Conservation (phyloP, 2,888 invertebrate genomes). For the Ommatoiulus sabulosus region DNA sequence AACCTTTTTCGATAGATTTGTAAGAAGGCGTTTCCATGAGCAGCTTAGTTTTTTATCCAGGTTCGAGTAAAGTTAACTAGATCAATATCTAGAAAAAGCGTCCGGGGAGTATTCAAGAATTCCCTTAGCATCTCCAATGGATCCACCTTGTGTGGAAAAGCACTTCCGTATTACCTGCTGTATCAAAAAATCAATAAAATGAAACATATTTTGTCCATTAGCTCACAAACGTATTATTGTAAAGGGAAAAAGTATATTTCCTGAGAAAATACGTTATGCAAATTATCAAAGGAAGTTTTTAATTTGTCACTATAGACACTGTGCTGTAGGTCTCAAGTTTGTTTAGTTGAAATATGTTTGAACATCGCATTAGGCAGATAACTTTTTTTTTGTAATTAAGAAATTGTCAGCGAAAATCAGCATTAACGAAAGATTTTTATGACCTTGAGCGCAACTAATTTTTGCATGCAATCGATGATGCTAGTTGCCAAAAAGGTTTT, state of each 20-base stretch:
- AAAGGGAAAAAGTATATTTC: background rate
- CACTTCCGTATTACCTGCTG: background rate
- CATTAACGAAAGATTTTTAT: too few species aligned
- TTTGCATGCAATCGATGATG: too few species aligned
- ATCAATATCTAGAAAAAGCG: background rate
- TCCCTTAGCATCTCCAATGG: conserved; percentile 10
- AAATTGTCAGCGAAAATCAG: background rate
- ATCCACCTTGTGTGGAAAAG: background rate
- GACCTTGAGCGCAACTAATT: too few species aligned
- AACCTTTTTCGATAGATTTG: background rate
- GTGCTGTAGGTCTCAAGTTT: background rate
- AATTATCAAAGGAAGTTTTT: background rate
- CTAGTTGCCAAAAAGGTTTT: too few species aligned
- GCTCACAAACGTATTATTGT: background rate
- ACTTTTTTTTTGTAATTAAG: background rate
- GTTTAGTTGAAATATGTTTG: background rate
- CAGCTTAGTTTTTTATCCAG: background rate
- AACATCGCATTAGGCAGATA: background rate
- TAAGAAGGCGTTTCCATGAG: background rate
- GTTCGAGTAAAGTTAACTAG: background rate
- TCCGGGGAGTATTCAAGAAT: background rate
- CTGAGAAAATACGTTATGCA: background rate
- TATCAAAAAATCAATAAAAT: background rate
- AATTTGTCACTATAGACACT: background rate
- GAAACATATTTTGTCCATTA: conserved; percentile 10